Percentiles rank a stretch among this genome's conserved stretches.
Conservation (phyloP, 1,140 invertebrate genomes). For the Euglossa dilemma region DNA sequence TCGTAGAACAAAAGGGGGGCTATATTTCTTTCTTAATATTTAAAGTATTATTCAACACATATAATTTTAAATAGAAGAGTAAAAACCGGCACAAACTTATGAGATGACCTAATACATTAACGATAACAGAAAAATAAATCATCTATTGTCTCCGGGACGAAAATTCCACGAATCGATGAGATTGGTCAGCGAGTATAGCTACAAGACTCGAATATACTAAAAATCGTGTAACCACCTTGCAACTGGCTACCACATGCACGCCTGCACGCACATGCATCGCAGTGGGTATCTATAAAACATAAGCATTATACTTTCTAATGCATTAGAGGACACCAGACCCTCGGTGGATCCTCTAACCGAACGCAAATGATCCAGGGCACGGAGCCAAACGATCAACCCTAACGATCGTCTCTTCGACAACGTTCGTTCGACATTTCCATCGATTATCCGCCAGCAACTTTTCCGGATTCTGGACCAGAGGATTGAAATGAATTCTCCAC, state of each 20-base stretch:
- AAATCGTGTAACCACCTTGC: background rate
- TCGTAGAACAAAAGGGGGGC: too few relatives aligned
- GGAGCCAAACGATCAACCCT: conserved; percentile 51
- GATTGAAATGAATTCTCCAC: background rate
- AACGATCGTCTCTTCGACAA: conserved; percentile 29
- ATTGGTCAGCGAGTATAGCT: too few relatives aligned
- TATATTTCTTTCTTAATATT: too few relatives aligned
- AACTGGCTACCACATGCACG: background rate
- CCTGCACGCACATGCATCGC: background rate
- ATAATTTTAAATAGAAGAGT: too few relatives aligned
- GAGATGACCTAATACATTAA: too few relatives aligned
- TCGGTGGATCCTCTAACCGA: conserved; percentile 48
- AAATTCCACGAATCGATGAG: too few relatives aligned
- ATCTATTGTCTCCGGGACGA: too few relatives aligned
- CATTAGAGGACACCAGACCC: conserved; percentile 33
- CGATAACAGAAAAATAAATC: too few relatives aligned
- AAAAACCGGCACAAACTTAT: too few relatives aligned
- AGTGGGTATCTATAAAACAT: conserved; percentile 71
- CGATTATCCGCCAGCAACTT: background rate
- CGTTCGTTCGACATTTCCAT: conserved; percentile 3
- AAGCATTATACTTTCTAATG: conserved; percentile 77
- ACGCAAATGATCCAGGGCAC: conserved; percentile 63
- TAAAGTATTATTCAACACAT: too few relatives aligned
- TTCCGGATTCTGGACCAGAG: background rate
- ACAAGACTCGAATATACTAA: background rate